Evolutionary conservation across 2,113 vertebrate genomes (phyloP).

Genomic region (Nerophis ophidion): DNA sequence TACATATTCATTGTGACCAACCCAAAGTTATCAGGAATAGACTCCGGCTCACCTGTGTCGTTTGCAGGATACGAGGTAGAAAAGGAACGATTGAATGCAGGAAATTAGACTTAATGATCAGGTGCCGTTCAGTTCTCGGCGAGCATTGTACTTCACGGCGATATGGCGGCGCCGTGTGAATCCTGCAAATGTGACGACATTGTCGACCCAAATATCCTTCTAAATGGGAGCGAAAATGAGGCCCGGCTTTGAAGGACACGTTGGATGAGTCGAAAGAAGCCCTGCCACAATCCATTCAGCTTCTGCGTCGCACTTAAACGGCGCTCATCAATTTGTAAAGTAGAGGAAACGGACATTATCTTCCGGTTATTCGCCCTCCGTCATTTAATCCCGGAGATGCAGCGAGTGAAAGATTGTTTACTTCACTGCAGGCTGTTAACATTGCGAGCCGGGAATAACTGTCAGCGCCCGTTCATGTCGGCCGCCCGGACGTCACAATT

Average conservation of each 20-base stretch:
- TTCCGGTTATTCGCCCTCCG: constrained; percentile 6
- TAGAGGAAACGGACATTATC: neutral
- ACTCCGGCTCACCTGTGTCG: too few species aligned
- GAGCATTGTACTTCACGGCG: neutral
- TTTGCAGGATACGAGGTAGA: too few species aligned
- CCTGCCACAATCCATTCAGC: neutral
- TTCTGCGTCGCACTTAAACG: neutral
- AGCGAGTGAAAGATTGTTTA: constrained; percentile 3
- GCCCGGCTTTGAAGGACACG: neutral
- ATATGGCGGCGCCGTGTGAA: neutral
- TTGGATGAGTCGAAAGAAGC: neutral
- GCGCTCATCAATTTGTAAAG: neutral
- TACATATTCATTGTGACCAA: too few species aligned
- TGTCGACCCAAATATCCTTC: neutral
- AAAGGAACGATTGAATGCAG: too few species aligned
- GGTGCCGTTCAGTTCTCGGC: too few species aligned
- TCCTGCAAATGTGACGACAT: neutral
- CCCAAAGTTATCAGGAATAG: too few species aligned
- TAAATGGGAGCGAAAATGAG: neutral
- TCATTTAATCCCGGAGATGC: neutral
- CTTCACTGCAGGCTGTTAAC: constrained; percentile 8
- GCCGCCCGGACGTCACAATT: neutral
- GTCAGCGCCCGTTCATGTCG: neutral
- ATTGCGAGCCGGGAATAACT: neutral
- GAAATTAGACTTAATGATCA: too few species aligned